Conservation (phyloP, 2,888 invertebrate genomes). For the Agrilus mali region DNA sequence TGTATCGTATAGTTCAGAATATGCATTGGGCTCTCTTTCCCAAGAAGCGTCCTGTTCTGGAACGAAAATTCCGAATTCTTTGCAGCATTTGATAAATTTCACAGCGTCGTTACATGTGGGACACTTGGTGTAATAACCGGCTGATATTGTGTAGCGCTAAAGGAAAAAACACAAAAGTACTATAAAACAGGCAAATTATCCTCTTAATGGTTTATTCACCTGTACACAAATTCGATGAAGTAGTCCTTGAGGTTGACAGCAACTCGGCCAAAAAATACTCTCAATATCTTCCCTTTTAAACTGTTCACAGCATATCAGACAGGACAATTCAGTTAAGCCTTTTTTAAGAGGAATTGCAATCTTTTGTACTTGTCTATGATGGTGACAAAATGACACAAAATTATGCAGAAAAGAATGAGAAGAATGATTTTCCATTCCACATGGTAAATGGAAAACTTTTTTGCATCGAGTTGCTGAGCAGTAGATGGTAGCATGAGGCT, state of each 20-base stretch:
- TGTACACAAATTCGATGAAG: conserved; percentile 7
- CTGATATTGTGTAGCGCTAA: conserved; percentile 5
- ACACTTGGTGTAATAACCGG: conserved; percentile 11
- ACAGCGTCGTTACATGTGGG: conserved; percentile 7
- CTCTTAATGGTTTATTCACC: background rate
- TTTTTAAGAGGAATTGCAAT: conserved; percentile 4
- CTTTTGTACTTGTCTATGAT: background rate
- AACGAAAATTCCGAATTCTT: conserved; percentile 7
- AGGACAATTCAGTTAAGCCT: conserved; percentile 1
- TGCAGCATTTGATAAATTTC: conserved; percentile 4
- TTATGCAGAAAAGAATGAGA: background rate
- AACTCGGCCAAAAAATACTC: conserved; percentile 5
- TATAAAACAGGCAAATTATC: background rate
- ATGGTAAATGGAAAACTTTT: conserved; percentile 60
- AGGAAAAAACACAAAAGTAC: background rate
- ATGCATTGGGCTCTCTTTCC: conserved; percentile 7
- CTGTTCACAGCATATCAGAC: conserved; percentile 8
- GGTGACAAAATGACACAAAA: conserved; percentile 4
- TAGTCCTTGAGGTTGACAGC: conserved; percentile 6
- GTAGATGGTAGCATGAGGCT: conserved; percentile 55
- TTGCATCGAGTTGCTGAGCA: conserved; percentile 54
- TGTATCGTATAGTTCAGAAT: conserved; percentile 4
- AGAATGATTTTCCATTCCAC: conserved; percentile 44
- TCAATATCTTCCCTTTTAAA: background rate
- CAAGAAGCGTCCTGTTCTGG: conserved; percentile 10